A percentile compares a stretch with the other conserved stretches of the same genome.
Conservation (phyloP, 1,140 invertebrate genomes). For the Magallana angulata region DNA sequence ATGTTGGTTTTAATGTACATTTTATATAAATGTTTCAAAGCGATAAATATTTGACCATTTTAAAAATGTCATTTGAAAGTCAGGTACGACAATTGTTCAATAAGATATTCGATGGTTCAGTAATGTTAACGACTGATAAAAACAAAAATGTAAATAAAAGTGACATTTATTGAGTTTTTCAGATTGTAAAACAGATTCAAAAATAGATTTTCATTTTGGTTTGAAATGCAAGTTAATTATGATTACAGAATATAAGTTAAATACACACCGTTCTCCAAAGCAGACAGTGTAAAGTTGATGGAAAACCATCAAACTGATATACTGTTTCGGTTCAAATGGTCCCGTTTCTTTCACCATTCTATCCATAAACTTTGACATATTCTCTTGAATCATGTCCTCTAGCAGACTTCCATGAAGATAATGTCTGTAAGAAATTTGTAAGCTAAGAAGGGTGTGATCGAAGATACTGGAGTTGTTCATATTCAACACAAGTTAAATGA, state of each 20-base stretch:
- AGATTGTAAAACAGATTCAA: too few relatives aligned
- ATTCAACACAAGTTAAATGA: neutral
- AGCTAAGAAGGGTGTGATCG: neutral
- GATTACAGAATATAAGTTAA: too few relatives aligned
- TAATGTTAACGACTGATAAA: too few relatives aligned
- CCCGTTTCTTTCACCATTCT: constrained; percentile 13
- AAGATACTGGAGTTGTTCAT: neutral
- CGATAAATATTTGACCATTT: neutral
- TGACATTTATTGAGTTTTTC: too few relatives aligned
- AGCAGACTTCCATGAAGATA: constrained; percentile 22
- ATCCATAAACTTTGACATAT: constrained; percentile 5
- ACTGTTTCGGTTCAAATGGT: neutral
- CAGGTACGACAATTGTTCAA: too few relatives aligned
- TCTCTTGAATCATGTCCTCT: constrained; percentile 13
- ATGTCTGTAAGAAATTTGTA: neutral
- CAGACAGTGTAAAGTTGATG: constrained; percentile 27
- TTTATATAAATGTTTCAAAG: neutral
- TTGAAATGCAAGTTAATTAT: too few relatives aligned
- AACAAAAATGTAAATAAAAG: too few relatives aligned
- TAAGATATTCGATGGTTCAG: too few relatives aligned
- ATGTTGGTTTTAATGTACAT: neutral
- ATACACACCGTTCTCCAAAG: constrained; percentile 25
- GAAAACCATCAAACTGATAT: neutral
- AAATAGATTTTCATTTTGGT: too few relatives aligned
- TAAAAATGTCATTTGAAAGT: neutral